These are phyloP conservation scores for Myotis yumanensis DNA, from an alignment of 2,113 vertebrate species.

Conservation along the genomic window DNA sequence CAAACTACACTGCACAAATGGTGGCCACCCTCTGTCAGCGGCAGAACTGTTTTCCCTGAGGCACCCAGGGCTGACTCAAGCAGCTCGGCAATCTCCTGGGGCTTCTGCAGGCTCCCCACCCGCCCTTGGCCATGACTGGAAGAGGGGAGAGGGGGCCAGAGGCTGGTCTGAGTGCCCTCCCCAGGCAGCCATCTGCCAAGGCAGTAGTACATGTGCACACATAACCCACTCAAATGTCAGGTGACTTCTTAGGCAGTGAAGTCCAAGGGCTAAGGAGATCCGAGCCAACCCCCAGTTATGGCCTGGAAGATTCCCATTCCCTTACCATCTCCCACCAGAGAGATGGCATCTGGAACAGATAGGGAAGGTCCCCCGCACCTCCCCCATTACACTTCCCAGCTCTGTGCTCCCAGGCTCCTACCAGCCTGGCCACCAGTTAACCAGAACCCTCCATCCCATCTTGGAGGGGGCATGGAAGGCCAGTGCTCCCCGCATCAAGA, in stretches of 20 bases:
- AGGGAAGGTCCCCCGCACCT: not conserved
- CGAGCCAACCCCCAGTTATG: not conserved
- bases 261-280: constrained; percentile 40
- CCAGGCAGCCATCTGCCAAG: constrained; percentile 34
- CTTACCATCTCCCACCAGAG: not conserved
- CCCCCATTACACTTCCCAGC: not conserved
- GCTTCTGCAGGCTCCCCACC: not conserved
- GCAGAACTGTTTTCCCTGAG: not conserved
- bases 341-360: constrained; percentile 17
- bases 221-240: not conserved
- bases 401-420: not conserved
- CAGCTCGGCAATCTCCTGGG: constrained; percentile 18
- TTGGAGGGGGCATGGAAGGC: not conserved
- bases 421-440: constrained; percentile 24
- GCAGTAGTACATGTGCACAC: not conserved
- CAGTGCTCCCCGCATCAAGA: not conserved
- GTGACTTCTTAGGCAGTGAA: not conserved
- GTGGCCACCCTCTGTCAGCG: not conserved
- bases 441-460: not conserved
- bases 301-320: not conserved
- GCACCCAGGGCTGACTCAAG: constrained; percentile 20
- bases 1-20: not conserved
- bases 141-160: constrained; percentile 1
- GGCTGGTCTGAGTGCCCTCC: not conserved
- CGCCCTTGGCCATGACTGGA: not conserved